Conservation (phyloP, 2,113 vertebrate genomes). For the Carlito syrichta region DNA sequence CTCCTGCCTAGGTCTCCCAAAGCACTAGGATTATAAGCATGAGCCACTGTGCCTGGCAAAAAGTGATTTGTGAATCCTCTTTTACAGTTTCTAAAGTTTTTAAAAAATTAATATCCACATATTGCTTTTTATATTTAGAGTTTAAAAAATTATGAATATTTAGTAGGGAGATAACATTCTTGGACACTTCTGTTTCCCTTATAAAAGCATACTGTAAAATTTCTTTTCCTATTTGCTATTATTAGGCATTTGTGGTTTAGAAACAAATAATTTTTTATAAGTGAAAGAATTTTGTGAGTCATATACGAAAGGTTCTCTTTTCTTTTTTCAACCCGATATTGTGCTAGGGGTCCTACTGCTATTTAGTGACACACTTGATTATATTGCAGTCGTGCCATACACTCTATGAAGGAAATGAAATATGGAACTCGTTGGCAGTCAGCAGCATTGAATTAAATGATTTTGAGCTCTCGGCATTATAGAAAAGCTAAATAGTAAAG, state of each 20-base stretch:
- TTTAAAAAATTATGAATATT: not conserved
- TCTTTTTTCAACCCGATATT: not conserved
- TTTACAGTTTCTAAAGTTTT: not conserved
- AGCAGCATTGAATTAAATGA: not conserved
- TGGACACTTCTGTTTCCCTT: not conserved
- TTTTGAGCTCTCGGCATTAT: not conserved
- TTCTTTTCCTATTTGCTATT: not conserved
- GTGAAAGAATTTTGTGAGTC: not conserved
- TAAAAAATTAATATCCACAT: not conserved
- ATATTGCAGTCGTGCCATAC: not conserved
- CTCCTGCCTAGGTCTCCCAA: too few species aligned
- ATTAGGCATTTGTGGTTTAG: not conserved
- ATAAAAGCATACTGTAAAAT: not conserved
- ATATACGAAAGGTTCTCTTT: not conserved
- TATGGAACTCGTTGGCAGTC: not conserved
- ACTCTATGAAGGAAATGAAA: not conserved
- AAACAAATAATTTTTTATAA: not conserved
- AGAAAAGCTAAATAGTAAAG: not conserved
- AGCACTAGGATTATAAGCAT: too few species aligned
- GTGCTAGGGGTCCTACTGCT: not conserved
- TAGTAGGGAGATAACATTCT: not conserved
- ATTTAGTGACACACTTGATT: not conserved
- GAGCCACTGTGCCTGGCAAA: too few species aligned
- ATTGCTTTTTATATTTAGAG: not conserved
- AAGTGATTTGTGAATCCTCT: too few species aligned